Conservation (phyloP, 2,113 vertebrate species). For the Leptodactylus fuscus region DNA sequence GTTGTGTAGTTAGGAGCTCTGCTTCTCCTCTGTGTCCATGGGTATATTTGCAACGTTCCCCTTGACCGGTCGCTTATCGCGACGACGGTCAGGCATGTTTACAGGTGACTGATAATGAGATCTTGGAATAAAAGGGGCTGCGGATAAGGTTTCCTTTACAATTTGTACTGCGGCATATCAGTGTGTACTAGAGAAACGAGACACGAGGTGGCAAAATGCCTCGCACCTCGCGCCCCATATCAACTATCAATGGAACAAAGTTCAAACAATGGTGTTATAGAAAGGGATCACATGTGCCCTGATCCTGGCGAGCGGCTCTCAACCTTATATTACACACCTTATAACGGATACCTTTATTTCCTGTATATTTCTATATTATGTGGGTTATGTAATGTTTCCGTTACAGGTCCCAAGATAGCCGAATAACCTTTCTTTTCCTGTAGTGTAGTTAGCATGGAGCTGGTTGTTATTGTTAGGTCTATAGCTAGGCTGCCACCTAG, state of each 20-base stretch:
- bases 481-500: too few relatives aligned
- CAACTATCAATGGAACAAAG: background rate
- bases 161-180: constrained; percentile 13
- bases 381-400: too few relatives aligned
- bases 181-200: background rate
- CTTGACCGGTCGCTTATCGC: background rate
- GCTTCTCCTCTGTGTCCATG: too few relatives aligned
- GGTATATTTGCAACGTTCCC: background rate
- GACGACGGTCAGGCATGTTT: background rate
- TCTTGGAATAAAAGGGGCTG: background rate
- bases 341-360: too few relatives aligned
- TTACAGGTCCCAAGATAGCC: too few relatives aligned
- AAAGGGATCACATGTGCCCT: background rate
- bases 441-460: too few relatives aligned
- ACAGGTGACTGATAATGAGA: background rate
- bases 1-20: too few relatives aligned
- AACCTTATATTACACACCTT: too few relatives aligned
- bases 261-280: background rate
- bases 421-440: too few relatives aligned
- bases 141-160: background rate
- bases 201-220: background rate
- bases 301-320: too few relatives aligned
- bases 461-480: too few relatives aligned
- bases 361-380: too few relatives aligned
- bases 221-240: background rate